Evolutionary conservation across 1,140 invertebrate genomes (phyloP).

Genomic region (Bombus impatiens): DNA sequence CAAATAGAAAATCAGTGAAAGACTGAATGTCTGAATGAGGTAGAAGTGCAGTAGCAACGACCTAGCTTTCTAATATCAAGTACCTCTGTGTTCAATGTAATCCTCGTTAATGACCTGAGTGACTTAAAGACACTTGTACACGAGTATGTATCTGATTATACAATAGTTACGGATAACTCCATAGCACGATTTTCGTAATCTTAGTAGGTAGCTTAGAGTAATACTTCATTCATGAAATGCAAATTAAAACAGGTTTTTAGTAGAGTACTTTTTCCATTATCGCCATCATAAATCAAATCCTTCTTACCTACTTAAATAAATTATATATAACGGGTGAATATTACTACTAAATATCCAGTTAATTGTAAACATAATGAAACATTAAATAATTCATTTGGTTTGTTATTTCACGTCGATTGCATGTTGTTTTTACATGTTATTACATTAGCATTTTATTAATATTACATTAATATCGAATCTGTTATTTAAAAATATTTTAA

Average conservation of each 20-base stretch:
- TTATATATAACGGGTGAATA: background rate
- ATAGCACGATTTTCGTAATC: background rate
- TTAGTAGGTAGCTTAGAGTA: background rate
- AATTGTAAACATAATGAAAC: background rate
- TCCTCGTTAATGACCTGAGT: background rate
- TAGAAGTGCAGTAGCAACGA: background rate
- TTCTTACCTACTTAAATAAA: background rate
- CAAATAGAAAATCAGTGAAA: background rate
- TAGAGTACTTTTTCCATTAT: background rate
- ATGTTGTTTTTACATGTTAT: background rate
- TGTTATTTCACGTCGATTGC: background rate
- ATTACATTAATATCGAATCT: too few relatives aligned
- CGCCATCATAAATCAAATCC: background rate
- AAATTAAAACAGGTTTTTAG: background rate
- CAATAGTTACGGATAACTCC: background rate
- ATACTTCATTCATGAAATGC: background rate
- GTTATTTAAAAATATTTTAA: too few relatives aligned
- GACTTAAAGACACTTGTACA: background rate
- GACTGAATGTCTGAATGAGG: background rate
- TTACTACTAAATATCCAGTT: background rate
- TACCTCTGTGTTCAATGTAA: background rate
- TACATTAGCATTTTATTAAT: background rate
- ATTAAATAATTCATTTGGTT: background rate
- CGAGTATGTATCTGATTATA: background rate
- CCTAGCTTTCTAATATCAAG: background rate